Evolutionary conservation across 2,888 invertebrate species (phyloP).

Genomic region (Zaprionus bogoriensis): DNA sequence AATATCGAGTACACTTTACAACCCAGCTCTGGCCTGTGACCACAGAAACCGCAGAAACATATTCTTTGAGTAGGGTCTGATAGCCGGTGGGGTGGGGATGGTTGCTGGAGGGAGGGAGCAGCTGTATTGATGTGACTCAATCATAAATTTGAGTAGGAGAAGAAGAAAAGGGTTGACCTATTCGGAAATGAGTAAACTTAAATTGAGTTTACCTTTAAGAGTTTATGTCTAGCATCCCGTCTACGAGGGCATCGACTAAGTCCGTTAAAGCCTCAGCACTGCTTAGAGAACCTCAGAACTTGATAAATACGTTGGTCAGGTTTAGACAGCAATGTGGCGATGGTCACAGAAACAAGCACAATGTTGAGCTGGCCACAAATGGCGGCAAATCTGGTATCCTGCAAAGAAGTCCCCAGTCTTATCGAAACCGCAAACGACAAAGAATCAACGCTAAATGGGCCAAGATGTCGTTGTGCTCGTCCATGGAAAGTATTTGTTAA

Average conservation of each 20-base stretch:
- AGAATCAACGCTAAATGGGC: slow-evolving; percentile 15
- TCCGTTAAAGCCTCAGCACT: no score
- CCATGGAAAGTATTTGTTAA: slow-evolving; percentile 15
- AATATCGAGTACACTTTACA: slow-evolving; percentile 37
- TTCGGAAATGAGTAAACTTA: not conserved
- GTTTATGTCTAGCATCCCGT: not conserved
- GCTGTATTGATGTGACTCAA: no score
- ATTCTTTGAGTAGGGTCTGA: slow-evolving; percentile 37
- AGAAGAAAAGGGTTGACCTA: not conserved
- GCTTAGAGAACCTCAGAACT: slow-evolving; percentile 9
- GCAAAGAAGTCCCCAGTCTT: slow-evolving; percentile 1
- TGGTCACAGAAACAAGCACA: not conserved
- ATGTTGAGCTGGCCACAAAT: slow-evolving; percentile 10
- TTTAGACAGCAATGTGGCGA: slow-evolving; percentile 24
- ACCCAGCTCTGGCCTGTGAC: slow-evolving; percentile 4
- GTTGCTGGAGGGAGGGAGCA: slow-evolving; percentile 44
- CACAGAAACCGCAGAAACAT: slow-evolving; percentile 51
- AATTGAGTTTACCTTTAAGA: not conserved
- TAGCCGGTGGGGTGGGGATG: not conserved
- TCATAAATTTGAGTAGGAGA: slow-evolving; percentile 48
- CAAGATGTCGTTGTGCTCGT: slow-evolving; percentile 8
- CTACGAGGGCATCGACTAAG: no score
- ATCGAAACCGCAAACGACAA: slow-evolving; percentile 8
- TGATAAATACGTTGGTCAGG: slow-evolving; percentile 17
- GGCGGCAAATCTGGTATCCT: not conserved